phyloP scores from a whole-genome alignment of 2,797 vertebrate species.

The Cossypha niveicapilla region DNA sequence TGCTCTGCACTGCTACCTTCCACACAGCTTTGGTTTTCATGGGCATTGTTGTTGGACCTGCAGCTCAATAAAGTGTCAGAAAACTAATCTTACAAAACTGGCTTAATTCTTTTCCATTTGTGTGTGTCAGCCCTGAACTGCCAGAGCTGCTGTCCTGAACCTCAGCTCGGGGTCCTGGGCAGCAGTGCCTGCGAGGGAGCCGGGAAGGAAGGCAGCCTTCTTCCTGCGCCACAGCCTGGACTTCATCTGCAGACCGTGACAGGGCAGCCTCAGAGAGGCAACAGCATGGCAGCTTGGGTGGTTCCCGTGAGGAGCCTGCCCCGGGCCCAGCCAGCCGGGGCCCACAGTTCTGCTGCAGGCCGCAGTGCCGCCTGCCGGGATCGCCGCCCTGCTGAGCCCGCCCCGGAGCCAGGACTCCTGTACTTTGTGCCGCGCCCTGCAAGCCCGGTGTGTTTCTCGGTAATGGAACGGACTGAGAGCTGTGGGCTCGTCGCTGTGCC shows the following conservation, averaged over 20 bases:
- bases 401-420: fast-evolving
- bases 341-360: fast-evolving
- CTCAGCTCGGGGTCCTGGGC: not conserved
- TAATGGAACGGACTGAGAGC: not conserved
- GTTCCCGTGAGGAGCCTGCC: not conserved
- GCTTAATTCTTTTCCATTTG: not conserved
- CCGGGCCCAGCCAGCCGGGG: fast-evolving
- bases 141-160: too few relatives aligned
- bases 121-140: not conserved
- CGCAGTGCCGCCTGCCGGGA: not conserved
- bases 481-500: fast-evolving
- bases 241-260: fast-evolving
- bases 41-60: not conserved
- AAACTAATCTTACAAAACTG: fast-evolving
- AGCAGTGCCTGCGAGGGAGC: not conserved
- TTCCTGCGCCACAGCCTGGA: fast-evolving
- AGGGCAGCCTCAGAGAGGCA: not conserved
- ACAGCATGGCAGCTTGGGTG: fast-evolving
- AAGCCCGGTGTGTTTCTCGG: fast-evolving
- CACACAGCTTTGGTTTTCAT: not conserved
- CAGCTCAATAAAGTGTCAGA: not conserved
- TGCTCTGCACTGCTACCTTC: not conserved
- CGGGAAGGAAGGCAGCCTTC: not conserved
- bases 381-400: fast-evolving
- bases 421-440: fast-evolving